A percentile compares a stretch with the other conserved stretches of the same genome.
Evolutionary conservation across 2,797 vertebrate genomes (phyloP).

Genomic region (Ibycter americanus): DNA sequence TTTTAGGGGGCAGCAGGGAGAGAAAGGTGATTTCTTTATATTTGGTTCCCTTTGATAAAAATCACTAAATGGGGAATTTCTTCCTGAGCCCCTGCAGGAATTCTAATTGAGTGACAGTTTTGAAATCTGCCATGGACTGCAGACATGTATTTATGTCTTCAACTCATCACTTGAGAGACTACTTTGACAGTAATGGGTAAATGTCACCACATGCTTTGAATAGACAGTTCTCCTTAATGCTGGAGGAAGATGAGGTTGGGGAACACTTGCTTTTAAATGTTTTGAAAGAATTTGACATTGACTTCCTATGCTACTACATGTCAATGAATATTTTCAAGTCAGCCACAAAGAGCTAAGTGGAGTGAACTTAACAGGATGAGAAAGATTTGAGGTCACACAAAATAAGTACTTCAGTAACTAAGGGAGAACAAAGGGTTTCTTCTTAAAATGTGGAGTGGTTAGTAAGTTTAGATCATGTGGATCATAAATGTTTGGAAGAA

Average conservation of each 20-base stretch:
- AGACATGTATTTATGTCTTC: neutral
- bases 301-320: neutral
- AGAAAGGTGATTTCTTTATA: neutral
- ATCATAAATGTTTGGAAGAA: neutral
- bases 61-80: neutral
- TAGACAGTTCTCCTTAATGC: neutral
- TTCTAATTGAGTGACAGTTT: neutral
- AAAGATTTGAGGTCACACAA: neutral
- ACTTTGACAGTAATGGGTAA: neutral
- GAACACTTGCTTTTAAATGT: neutral
- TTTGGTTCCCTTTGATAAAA: neutral
- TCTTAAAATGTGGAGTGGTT: neutral
- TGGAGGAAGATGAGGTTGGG: neutral
- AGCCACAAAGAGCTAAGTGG: neutral
- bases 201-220: neutral
- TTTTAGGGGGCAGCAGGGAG: neutral
- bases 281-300: slow-evolving; percentile 1
- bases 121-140: neutral
- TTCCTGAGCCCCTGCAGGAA: neutral
- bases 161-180: neutral
- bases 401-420: neutral
- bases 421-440: neutral
- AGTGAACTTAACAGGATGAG: neutral
- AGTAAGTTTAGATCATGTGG: neutral
- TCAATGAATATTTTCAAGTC: slow-evolving; percentile 31